These are phyloP conservation scores for Rhynchonema sp. DNA, from an alignment of 2,888 invertebrate genomes.

Conservation along the genomic window DNA sequence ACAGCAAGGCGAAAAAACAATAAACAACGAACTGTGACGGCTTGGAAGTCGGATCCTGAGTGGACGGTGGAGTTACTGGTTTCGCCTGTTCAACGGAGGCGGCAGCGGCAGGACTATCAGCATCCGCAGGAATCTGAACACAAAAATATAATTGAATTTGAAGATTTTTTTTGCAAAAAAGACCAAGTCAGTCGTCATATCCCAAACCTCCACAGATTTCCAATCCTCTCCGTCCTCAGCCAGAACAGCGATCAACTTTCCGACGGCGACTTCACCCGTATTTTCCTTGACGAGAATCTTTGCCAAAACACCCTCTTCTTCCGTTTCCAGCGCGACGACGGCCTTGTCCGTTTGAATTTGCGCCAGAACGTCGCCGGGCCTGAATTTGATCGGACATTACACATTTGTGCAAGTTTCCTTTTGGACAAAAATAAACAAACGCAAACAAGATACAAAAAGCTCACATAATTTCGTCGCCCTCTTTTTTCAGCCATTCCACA, in stretches of 20 bases:
- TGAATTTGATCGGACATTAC: neutral
- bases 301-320: slow-evolving; percentile 37
- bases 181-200: neutral
- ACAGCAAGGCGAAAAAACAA: too few relatives aligned
- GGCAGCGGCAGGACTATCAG: slow-evolving; percentile 10
- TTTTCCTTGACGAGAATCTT: slow-evolving; percentile 32
- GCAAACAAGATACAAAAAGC: neutral
- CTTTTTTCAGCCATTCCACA: slow-evolving; percentile 40
- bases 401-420: neutral
- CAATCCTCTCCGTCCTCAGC: slow-evolving; percentile 45
- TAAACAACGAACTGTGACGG: too few relatives aligned
- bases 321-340: slow-evolving; percentile 41
- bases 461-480: slow-evolving; percentile 15
- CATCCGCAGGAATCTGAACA: too few relatives aligned
- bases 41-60: too few relatives aligned
- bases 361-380: slow-evolving; percentile 42
- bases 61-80: too few relatives aligned
- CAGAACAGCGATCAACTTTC: slow-evolving; percentile 41
- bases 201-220: slow-evolving; percentile 31
- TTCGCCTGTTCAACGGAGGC: too few relatives aligned
- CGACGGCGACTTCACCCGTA: slow-evolving; percentile 39
- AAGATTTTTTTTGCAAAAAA: neutral
- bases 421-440: neutral
- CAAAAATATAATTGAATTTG: neutral
- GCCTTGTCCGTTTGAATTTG: slow-evolving; percentile 49